Evolutionary conservation across 2,888 invertebrate genomes (phyloP), one percentile per base, ranked within the genome.

Genomic region (Biston stratarius): DNA sequence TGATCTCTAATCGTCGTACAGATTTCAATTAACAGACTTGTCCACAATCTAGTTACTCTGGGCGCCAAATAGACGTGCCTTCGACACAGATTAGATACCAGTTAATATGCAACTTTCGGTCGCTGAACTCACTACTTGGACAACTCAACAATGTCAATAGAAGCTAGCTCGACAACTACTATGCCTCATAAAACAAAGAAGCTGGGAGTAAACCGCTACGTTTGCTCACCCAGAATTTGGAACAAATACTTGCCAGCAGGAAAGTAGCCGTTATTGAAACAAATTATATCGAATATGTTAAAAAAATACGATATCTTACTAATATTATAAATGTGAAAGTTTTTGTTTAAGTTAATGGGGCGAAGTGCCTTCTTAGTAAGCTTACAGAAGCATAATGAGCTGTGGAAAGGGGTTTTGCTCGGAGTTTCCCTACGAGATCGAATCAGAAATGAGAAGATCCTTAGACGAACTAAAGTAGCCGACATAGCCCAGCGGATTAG

Each of bases 171-270:
- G 38, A n/a, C 61, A 40, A 38, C 40, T 40, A 60, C 45, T 51
- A 44, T n/a, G 33, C 0, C 53, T 60, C 38, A 60, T 67, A 59
- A 63, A 67, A 63, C 63, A 63, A 60, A 67, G 62, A 45, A 14
- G 51, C 24, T 44, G 53, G 34, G 15, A 38, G 44, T 42, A 49
- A 53, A 49, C 63, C 55, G 67, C 60, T 59, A 63, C 47, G 49
- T 67, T 60, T 53, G 56, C 51, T 57, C 36, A 53, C 12, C 40
- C 45, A 47, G 38, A 56, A 64, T 68, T 51, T 68, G 55, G 67
- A 68, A 63, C 60, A 40, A 68, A 47, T 64, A 64, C 59, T 63
- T 44, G 48, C n/a, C 44, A 24, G 59, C 11, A 14, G 7, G 44
- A 45, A 6, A 33, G 45, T 33, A 5, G 12, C 33, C 57, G 33